Conservation (phyloP, 2,888 invertebrate genomes). For the Ophraella communa region DNA sequence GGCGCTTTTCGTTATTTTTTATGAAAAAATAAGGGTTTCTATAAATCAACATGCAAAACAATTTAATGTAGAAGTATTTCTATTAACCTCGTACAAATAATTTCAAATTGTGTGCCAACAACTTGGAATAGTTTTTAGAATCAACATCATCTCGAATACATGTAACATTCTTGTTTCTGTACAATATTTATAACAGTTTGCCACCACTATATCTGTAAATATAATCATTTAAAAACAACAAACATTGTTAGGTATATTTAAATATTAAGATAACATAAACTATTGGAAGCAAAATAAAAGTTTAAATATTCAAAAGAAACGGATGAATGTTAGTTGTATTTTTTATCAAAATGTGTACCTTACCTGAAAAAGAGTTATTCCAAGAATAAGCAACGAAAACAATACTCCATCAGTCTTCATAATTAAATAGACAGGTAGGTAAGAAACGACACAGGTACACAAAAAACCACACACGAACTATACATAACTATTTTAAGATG, state of each 20-base stretch:
- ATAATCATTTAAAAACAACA: neutral
- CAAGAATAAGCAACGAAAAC: conserved; percentile 18
- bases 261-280: no score
- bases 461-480: conserved; percentile 20
- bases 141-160: neutral
- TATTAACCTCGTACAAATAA: neutral
- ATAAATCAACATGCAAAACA: no score
- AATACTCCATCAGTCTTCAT: conserved; percentile 26
- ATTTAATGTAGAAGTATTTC: neutral
- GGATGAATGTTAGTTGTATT: neutral
- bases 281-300: neutral
- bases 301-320: neutral
- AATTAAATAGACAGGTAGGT: conserved; percentile 18
- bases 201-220: no score
- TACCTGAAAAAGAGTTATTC: conserved; percentile 16
- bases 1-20: no score
- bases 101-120: neutral
- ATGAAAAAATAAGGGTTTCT: no score
- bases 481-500: conserved; percentile 18
- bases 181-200: neutral
- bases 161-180: no score
- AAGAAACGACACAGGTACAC: conserved; percentile 16
- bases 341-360: neutral
- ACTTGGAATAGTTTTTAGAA: neutral
- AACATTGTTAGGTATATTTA: no score